Evolutionary conservation across 2,113 vertebrate species (phyloP).

Genomic region (Psittacula cyanocephala): DNA sequence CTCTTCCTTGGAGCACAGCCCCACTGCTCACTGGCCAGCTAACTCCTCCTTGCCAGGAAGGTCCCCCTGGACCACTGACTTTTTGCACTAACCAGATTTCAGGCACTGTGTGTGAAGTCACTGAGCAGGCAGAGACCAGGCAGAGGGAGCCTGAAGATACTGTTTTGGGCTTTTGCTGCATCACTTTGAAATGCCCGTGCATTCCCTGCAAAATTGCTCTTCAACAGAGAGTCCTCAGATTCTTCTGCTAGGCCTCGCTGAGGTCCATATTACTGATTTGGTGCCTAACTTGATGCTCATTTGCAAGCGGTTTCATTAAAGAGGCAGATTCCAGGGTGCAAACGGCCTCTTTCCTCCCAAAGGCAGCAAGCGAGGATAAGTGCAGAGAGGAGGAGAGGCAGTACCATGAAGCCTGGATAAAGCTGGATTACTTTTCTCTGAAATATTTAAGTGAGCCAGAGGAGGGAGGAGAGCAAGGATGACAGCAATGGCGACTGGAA

Average conservation of each 20-base stretch:
- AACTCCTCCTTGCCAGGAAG: background rate
- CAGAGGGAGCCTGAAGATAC: background rate
- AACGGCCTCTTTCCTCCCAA: background rate
- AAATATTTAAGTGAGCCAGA: conserved; percentile 24
- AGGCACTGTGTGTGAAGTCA: background rate
- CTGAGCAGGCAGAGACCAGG: background rate
- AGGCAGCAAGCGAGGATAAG: background rate
- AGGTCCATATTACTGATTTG: background rate
- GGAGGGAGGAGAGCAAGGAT: background rate
- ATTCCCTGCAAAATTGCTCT: background rate
- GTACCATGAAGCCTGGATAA: conserved; percentile 7
- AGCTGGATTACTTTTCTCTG: conserved; percentile 37
- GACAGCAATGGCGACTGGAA: background rate
- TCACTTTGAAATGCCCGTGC: background rate
- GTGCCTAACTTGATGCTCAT: background rate
- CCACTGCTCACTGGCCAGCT: background rate
- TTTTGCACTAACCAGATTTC: background rate
- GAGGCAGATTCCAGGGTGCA: background rate
- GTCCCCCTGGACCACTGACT: background rate
- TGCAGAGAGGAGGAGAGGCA: background rate
- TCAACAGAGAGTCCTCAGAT: fast-evolving
- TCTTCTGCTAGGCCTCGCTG: background rate
- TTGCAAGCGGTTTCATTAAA: background rate
- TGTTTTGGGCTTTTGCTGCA: fast-evolving
- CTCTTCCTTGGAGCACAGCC: background rate